These are phyloP conservation scores for Neodiprion pinetum DNA, from an alignment of 1,140 invertebrate species.

Conservation along the genomic window DNA sequence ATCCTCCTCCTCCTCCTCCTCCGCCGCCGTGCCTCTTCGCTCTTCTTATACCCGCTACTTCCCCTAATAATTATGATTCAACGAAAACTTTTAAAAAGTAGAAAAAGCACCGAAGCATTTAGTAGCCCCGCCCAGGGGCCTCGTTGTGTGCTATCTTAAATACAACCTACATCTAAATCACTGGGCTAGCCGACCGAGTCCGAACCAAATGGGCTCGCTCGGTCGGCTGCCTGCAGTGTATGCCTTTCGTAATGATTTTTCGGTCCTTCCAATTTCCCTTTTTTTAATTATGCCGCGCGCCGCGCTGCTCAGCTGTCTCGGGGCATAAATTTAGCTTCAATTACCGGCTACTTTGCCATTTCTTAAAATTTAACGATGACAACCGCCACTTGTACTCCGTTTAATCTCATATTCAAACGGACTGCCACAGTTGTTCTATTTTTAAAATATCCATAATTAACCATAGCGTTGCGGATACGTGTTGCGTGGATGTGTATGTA, in stretches of 20 bases:
- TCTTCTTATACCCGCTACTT: not conserved
- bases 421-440: not conserved
- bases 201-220: not conserved
- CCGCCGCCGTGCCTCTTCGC: not conserved
- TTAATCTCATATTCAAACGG: not conserved
- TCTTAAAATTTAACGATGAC: not conserved
- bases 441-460: not conserved
- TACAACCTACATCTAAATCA: constrained; percentile 13
- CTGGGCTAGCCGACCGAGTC: constrained; percentile 4
- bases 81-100: constrained; percentile 8
- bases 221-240: not conserved
- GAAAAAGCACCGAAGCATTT: constrained; percentile 13
- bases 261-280: not conserved
- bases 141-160: constrained; percentile 7
- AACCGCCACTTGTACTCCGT: not conserved
- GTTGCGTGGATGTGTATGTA: not conserved
- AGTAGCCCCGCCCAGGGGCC: constrained; percentile 3
- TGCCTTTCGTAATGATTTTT: not conserved
- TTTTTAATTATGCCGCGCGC: constrained; percentile 1
- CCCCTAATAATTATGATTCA: constrained; percentile 7
- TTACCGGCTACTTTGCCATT: not conserved
- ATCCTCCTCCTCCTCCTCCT: not conserved
- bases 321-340: not conserved
- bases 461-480: too few relatives aligned
- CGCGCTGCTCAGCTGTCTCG: constrained; percentile 8